Base-by-base conservation (phyloP, 2,797 vertebrate genomes). In the Parauchenoglanis ngamensis region DNA sequence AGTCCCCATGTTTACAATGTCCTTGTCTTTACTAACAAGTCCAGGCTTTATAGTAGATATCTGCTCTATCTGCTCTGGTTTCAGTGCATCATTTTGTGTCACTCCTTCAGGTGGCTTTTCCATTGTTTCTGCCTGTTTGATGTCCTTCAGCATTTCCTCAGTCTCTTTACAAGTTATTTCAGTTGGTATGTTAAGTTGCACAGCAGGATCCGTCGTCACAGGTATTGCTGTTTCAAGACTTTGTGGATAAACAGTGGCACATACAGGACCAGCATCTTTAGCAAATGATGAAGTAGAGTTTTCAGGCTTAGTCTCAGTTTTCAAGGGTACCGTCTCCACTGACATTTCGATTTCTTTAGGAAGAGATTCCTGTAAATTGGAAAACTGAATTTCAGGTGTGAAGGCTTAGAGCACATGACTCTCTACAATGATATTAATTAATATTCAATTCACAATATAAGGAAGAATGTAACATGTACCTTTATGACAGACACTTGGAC, bases 311-410 rank as follows among this genome's bases (percentile, higher is more conserved):
- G 56, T 19, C 7, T 90, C 56, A n/a, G 54, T 61, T 79, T 70
- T 68, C 23, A 84, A 11, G 17, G 46, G 13, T 19, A 65, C 49
- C 35, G 80, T 40, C n/a, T 85, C 82, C 31, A 68, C 15, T 7
- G 68, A 28, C 3, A 19, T 61, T 49, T 80, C 75, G 0, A 59
- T 59, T 68, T 85, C 83, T 81, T 85, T 78, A 28, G 40, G 7
- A 75, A 67, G 31, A 8, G 49, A 40, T 80, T 86, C 85, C 90
- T 91, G 70, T 46, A 89, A 85, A 49, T 76, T 23, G 44, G 2
- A 40, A 80, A 40, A 80, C 75, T 56, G 52, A 21, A 78, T 57
- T 78, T 35, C 19, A 79, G 54, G 1, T 56, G 15, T 19, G n/a
- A 78, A 56, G 56, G 15, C 49, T 19, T 52, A 65, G 25, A 21